Conservation (phyloP, 1,140 invertebrate genomes). For the Trachelipus rathkii region DNA sequence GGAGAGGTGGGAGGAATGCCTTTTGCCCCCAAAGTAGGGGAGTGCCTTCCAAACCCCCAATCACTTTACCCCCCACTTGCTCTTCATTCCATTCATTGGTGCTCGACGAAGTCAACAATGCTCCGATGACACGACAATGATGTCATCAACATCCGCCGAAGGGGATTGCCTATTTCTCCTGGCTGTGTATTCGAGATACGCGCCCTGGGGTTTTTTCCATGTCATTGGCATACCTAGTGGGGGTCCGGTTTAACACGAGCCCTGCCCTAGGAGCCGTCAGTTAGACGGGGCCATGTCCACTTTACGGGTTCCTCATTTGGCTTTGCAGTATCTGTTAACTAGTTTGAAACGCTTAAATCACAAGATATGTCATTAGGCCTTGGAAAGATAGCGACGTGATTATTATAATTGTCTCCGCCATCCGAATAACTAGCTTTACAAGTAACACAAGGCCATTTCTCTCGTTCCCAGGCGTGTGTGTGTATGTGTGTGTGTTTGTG, state of each 20-base stretch:
- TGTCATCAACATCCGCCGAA: background rate
- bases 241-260: background rate
- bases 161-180: background rate
- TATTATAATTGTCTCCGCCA: background rate
- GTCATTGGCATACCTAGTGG: background rate
- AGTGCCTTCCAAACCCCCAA: background rate
- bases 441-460: background rate
- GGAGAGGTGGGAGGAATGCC: background rate
- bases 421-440: background rate
- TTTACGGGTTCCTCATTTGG: background rate
- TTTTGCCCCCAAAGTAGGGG: background rate
- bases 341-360: conserved; percentile 1
- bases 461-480: background rate
- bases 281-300: background rate
- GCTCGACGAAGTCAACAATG: background rate
- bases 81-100: background rate
- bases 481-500: no score
- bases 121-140: background rate
- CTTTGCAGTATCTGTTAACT: background rate
- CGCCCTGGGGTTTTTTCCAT: background rate
- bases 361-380: no score
- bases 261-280: background rate
- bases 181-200: background rate
- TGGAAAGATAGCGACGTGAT: background rate
- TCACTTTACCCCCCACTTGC: background rate